These are phyloP conservation scores for Crotalus horridus DNA, from an alignment of 2,113 vertebrate genomes.

Conservation along the genomic window DNA sequence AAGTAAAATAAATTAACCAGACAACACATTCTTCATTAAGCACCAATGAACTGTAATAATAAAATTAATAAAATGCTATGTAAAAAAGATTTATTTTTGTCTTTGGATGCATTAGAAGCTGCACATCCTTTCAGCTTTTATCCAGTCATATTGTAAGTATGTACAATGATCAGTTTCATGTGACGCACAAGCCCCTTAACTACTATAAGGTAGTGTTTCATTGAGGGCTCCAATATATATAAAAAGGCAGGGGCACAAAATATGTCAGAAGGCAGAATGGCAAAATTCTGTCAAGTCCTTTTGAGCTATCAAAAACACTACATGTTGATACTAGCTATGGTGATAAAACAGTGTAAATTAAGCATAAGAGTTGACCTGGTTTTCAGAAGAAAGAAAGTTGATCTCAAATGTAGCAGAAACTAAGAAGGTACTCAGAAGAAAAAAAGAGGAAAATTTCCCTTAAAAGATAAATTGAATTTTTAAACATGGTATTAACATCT, in stretches of 20 bases:
- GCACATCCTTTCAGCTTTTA: not conserved
- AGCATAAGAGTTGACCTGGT: not conserved
- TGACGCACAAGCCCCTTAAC: not conserved
- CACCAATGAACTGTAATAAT: too few species aligned
- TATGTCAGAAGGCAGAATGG: not conserved
- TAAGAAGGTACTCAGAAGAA: not conserved
- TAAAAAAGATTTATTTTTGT: not conserved
- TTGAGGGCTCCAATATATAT: not conserved
- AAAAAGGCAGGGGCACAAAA: not conserved
- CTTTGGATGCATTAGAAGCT: not conserved
- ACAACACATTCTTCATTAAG: too few species aligned
- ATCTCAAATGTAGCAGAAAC: not conserved
- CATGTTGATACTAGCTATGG: not conserved
- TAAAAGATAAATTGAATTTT: not conserved
- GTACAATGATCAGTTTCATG: not conserved
- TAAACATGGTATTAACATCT: not conserved
- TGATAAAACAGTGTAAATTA: not conserved
- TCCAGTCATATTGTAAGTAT: not conserved
- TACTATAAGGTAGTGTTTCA: not conserved
- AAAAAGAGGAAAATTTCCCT: not conserved
- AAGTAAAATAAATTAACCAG: too few species aligned
- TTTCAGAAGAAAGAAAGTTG: not conserved
- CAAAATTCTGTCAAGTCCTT: not conserved
- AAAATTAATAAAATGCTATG: too few species aligned
- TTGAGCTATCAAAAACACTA: not conserved